phyloP scores from a whole-genome alignment of 2,797 vertebrate genomes.

The Cottoperca gobio region DNA sequence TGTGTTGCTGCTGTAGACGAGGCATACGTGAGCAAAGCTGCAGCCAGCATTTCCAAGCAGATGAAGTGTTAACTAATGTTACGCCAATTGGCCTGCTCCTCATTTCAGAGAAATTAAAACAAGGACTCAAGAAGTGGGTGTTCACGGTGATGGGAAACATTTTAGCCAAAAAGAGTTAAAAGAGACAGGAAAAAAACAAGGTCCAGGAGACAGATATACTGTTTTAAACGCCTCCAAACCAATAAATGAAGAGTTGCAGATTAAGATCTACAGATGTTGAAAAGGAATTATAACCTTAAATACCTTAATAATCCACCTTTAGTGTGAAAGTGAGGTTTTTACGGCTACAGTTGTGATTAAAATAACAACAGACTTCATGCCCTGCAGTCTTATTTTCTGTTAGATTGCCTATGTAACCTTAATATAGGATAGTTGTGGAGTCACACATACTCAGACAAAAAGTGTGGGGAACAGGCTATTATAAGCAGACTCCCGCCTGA shows the following conservation, averaged over 20 bases:
- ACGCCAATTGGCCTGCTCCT: not conserved
- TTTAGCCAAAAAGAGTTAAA: not conserved
- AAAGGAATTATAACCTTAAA: not conserved
- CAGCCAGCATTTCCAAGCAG: slow-evolving; percentile 8
- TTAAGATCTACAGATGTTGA: not conserved
- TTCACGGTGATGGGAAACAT: not conserved
- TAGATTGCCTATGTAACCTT: not conserved
- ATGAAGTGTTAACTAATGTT: not conserved
- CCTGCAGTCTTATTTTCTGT: not conserved
- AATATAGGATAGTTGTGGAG: not conserved
- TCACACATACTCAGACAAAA: not conserved
- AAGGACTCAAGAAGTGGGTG: not conserved
- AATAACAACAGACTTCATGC: not conserved
- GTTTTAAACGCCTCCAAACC: not conserved
- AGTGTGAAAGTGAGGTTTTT: not conserved
- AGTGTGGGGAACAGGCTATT: not conserved
- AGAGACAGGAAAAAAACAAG: not conserved
- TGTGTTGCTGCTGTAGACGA: slow-evolving; percentile 42
- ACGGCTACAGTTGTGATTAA: not conserved
- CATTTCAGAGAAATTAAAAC: not conserved
- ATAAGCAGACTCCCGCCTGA: not conserved
- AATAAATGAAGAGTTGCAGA: not conserved
- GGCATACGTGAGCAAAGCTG: slow-evolving; percentile 15
- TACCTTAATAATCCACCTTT: not conserved
- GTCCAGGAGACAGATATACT: not conserved